A percentile compares a stretch with the other conserved stretches of the same genome.
Conservation (phyloP, 2,113 vertebrate genomes). For the Mustelus asterias region DNA sequence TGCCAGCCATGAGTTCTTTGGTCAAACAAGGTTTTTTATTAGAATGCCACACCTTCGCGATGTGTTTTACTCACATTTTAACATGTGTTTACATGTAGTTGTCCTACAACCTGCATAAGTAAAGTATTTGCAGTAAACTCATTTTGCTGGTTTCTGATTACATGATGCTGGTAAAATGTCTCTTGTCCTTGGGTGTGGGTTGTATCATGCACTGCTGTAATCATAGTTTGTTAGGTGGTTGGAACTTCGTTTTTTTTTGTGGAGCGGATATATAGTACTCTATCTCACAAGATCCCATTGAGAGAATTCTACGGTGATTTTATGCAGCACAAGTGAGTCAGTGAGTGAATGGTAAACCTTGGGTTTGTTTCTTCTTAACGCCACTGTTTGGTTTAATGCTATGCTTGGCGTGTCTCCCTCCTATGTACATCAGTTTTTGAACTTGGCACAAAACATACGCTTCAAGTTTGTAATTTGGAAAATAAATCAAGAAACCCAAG, state of each 20-base stretch:
- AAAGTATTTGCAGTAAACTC: background rate
- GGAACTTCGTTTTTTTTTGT: background rate
- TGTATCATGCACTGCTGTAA: background rate
- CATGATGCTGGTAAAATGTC: background rate
- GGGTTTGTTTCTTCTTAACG: background rate
- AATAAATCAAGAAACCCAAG: background rate
- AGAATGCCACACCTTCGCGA: background rate
- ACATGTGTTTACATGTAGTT: background rate
- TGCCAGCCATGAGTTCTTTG: background rate
- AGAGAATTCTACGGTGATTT: background rate
- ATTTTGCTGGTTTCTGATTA: background rate
- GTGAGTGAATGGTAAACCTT: background rate
- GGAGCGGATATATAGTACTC: background rate
- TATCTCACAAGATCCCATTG: background rate
- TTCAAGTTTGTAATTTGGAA: background rate
- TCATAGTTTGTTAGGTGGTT: background rate
- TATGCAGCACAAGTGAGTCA: background rate
- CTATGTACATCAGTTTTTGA: background rate
- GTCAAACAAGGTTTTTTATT: background rate
- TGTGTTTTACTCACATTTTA: background rate
- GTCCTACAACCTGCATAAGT: background rate
- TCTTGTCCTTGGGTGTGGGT: background rate
- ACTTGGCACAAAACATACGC: background rate
- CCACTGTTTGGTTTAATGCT: background rate
- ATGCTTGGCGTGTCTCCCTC: background rate